Conservation (phyloP, 2,888 invertebrate genomes). For the Phyto melanocephala region DNA sequence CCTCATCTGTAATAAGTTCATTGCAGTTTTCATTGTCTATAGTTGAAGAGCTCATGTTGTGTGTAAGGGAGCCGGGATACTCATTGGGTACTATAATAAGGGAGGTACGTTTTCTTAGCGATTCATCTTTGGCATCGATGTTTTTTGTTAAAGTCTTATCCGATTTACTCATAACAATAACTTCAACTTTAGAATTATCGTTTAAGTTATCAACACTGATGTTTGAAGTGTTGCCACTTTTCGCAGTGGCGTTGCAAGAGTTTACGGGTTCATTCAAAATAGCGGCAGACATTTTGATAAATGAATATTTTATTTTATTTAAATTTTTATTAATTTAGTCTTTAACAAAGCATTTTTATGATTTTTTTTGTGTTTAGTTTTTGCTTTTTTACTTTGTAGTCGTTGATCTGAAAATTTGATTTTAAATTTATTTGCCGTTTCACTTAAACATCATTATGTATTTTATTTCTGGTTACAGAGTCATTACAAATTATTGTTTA, state of each 20-base stretch:
- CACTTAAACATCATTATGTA: constrained; percentile 21
- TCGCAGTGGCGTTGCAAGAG: constrained; percentile 29
- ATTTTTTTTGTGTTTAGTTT: constrained; percentile 1
- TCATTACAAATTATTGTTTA: constrained; percentile 15
- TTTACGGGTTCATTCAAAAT: constrained; percentile 62
- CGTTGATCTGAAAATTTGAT: constrained; percentile 18
- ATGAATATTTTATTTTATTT: constrained; percentile 22
- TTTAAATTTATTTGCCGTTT: not conserved
- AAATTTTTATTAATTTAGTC: not conserved
- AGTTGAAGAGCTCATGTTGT: constrained; percentile 65
- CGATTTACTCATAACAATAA: constrained; percentile 76
- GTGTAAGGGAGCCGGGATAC: not conserved
- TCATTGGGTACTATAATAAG: constrained; percentile 76
- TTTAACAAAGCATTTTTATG: constrained; percentile 51
- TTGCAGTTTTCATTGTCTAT: constrained; percentile 62
- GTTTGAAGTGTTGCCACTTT: constrained; percentile 31
- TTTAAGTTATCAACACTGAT: constrained; percentile 59
- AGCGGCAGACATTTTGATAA: constrained; percentile 66
- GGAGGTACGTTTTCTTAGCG: constrained; percentile 77
- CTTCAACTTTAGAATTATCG: constrained; percentile 74
- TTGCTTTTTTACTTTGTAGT: not conserved
- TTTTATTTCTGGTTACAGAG: constrained; percentile 17
- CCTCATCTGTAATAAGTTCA: constrained; percentile 43
- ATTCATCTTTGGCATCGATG: constrained; percentile 78
- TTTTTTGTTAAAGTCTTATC: constrained; percentile 78